phyloP scores from a whole-genome alignment of 1,140 invertebrate species.

The Papilio polyxenes region DNA sequence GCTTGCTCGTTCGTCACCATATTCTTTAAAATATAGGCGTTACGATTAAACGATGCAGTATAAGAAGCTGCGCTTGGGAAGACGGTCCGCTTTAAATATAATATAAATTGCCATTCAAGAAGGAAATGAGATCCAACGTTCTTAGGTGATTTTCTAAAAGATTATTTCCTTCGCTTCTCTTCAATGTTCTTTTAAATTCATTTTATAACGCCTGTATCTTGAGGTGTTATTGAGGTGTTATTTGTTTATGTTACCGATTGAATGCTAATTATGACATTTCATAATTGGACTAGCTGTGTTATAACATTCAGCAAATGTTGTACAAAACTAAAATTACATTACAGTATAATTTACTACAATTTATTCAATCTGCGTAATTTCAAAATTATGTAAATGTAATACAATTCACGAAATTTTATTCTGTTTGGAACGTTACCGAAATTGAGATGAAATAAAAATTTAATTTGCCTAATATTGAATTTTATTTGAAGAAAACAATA shows the following conservation, averaged over 20 bases:
- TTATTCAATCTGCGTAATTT: not conserved
- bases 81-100: constrained; percentile 37
- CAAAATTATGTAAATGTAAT: not conserved
- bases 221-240: not conserved
- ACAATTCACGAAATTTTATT: not conserved
- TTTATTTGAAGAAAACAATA: not conserved
- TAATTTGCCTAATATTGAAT: not conserved
- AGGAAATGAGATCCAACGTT: constrained; percentile 32
- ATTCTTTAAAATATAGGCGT: not conserved
- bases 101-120: constrained; percentile 35
- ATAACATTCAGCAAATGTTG: too few relatives aligned
- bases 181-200: constrained; percentile 1
- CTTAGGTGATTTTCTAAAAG: constrained; percentile 14
- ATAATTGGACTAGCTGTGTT: not conserved
- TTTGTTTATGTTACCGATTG: not conserved
- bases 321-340: not conserved
- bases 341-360: not conserved
- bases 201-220: constrained; percentile 18
- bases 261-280: not conserved
- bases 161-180: constrained; percentile 29
- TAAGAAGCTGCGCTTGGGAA: not conserved
- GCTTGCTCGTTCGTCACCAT: too few relatives aligned
- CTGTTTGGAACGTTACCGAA: not conserved
- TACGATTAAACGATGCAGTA: not conserved
- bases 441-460: not conserved